phyloP scores from a whole-genome alignment of 2,797 vertebrate genomes.

The Pangasius krempfi region DNA sequence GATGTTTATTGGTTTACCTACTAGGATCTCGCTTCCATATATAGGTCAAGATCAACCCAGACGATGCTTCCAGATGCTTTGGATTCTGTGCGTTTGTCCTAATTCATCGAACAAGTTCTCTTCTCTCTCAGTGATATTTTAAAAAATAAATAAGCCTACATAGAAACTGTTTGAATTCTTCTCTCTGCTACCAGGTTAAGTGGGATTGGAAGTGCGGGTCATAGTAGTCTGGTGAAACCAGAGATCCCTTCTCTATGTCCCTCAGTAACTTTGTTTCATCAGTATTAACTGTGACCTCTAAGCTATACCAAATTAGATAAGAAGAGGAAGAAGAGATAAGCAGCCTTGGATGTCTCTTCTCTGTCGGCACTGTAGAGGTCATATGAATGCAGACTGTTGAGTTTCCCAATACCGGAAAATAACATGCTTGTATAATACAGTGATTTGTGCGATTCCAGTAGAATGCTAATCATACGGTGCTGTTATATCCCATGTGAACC shows the following conservation, averaged over 20 bases:
- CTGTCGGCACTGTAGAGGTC: not conserved
- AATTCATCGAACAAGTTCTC: not conserved
- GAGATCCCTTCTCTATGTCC: not conserved
- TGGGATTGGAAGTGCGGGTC: not conserved
- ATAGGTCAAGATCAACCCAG: not conserved
- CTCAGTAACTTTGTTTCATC: not conserved
- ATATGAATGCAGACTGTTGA: not conserved
- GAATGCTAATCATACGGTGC: not conserved
- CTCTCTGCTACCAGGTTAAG: not conserved
- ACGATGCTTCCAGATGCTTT: not conserved
- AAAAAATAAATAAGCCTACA: not conserved
- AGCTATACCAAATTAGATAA: not conserved
- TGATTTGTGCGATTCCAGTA: slow-evolving; percentile 8
- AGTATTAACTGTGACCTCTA: not conserved
- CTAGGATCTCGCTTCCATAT: not conserved
- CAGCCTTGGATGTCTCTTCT: not conserved
- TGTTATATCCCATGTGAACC: not conserved
- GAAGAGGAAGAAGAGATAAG: not conserved
- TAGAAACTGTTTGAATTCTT: not conserved
- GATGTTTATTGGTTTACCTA: not conserved
- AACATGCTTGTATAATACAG: not conserved
- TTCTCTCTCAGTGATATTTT: not conserved
- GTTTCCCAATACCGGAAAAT: not conserved
- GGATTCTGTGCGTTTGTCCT: not conserved
- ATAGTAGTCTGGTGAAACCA: not conserved